Percentiles rank a stretch among this genome's conserved stretches.
Evolutionary conservation across 2,888 invertebrate species (phyloP).

Genomic region (Aproaerema taeniolella): DNA sequence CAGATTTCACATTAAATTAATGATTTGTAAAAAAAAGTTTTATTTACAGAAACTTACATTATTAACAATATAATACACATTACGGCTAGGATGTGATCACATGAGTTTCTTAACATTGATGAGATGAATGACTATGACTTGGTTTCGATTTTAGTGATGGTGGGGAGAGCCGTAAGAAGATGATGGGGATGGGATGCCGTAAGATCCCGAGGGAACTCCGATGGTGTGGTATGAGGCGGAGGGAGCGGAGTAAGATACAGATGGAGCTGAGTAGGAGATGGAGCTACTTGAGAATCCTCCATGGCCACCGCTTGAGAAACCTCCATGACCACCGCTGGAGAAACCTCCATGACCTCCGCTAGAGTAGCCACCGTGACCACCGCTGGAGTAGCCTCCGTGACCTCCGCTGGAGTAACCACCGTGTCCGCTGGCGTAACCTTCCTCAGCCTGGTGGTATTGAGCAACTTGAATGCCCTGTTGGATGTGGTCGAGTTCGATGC

Average conservation of each 20-base stretch:
- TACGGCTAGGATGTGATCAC: conserved; percentile 69
- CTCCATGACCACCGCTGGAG: conserved; percentile 42
- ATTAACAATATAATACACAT: conserved; percentile 65
- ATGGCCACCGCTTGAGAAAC: conserved; percentile 39
- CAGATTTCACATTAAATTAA: conserved; percentile 14
- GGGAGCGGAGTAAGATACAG: conserved; percentile 48
- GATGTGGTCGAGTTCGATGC: conserved; percentile 89
- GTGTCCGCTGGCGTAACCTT: conserved; percentile 56
- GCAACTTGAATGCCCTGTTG: conserved; percentile 93
- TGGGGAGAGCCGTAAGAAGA: conserved; percentile 67
- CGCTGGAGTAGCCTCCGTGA: conserved; percentile 54
- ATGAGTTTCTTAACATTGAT: conserved; percentile 59
- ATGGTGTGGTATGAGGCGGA: conserved; percentile 53
- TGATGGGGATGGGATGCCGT: conserved; percentile 63
- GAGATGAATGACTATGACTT: conserved; percentile 61
- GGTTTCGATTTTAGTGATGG: conserved; percentile 45
- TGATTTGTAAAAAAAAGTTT: conserved; percentile 49
- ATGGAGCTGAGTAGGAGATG: conserved; percentile 29
- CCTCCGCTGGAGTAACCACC: conserved; percentile 46
- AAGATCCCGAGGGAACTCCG: conserved; percentile 65
- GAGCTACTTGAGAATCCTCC: conserved; percentile 38
- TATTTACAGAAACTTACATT: conserved; percentile 77
- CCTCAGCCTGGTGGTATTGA: conserved; percentile 86
- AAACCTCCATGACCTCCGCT: conserved; percentile 82
- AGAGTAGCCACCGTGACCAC: conserved; percentile 92